Evolutionary conservation across 2,797 vertebrate genomes (phyloP).

Genomic region (Acanthornis magna): DNA sequence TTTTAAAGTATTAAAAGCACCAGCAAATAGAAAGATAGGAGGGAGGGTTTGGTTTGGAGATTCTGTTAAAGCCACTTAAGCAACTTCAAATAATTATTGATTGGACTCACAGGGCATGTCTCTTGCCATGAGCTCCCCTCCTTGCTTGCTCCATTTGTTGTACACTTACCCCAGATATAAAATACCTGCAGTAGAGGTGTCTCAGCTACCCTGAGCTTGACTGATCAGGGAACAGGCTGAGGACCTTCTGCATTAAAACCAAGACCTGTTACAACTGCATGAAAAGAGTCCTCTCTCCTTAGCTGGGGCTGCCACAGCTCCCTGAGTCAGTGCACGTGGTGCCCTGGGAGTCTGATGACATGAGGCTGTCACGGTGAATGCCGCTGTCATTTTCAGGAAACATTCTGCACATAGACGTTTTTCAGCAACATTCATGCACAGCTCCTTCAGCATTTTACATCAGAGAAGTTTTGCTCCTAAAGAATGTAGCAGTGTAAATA

Average conservation of each 20-base stretch:
- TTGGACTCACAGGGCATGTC: background rate
- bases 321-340: background rate
- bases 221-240: background rate
- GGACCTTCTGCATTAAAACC: background rate
- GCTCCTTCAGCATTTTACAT: background rate
- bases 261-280: background rate
- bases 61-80: background rate
- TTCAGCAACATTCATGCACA: background rate
- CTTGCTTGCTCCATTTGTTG: background rate
- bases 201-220: background rate
- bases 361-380: background rate
- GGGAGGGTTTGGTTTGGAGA: background rate
- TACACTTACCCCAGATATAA: background rate
- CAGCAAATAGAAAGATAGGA: background rate
- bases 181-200: background rate
- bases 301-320: background rate
- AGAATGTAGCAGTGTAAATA: constrained; percentile 23
- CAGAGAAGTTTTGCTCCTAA: constrained; percentile 15
- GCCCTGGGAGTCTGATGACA: background rate
- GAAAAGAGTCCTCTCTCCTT: background rate
- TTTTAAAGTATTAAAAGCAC: background rate
- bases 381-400: background rate
- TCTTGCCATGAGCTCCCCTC: background rate
- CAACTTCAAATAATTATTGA: background rate
- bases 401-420: background rate